Evolutionary conservation across 35 echinoderm and acorn worm species (phyloP).

Genomic region (Ophiothrix spiculata): DNA sequence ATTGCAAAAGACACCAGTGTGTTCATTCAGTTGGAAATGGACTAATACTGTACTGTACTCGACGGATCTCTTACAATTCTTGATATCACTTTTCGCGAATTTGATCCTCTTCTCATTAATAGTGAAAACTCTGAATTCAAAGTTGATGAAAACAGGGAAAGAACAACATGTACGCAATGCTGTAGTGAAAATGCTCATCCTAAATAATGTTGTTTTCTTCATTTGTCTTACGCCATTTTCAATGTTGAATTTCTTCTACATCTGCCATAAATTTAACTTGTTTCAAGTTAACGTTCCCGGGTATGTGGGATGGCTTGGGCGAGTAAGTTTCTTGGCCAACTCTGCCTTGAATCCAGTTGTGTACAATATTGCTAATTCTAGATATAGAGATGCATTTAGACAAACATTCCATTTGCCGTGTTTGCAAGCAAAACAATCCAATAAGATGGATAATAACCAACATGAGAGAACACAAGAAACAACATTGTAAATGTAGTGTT

Average conservation of each 20-base stretch:
- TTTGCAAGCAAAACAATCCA: too few species aligned
- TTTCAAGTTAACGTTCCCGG: background rate
- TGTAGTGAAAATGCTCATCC: background rate
- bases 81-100: background rate
- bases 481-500: too few species aligned
- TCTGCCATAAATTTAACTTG: background rate
- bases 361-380: background rate
- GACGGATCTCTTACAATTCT: background rate
- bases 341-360: background rate
- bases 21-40: background rate
- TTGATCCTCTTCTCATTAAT: background rate
- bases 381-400: background rate
- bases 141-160: background rate
- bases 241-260: background rate
- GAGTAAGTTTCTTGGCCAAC: background rate
- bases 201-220: background rate
- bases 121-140: background rate
- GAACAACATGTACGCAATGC: background rate
- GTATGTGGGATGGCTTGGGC: background rate
- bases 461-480: too few species aligned
- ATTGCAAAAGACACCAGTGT: background rate
- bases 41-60: background rate
- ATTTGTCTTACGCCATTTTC: background rate
- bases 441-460: too few species aligned
- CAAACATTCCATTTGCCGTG: background rate